A percentile compares a stretch with the other conserved stretches of the same genome.
phyloP scores from a whole-genome alignment of 2,888 invertebrate species.

The Allophyes oxyacanthae region DNA sequence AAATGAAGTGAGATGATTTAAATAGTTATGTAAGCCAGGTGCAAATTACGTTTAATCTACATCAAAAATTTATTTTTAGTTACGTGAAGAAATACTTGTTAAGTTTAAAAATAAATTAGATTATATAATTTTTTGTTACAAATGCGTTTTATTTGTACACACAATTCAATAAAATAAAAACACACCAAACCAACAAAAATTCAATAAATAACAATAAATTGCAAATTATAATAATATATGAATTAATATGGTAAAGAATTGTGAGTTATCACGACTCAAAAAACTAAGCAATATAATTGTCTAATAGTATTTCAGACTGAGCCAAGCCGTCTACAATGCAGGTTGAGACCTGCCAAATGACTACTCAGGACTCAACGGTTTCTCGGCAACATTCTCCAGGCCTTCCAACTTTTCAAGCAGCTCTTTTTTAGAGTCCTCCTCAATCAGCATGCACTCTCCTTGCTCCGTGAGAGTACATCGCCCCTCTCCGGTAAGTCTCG shows the following conservation, averaged over 20 bases:
- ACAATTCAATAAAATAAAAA: constrained; percentile 21
- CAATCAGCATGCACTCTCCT: constrained; percentile 37
- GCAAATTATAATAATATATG: not conserved
- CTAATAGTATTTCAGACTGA: not conserved
- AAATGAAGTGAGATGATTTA: too few relatives aligned
- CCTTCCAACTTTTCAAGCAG: not conserved
- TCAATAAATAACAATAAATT: constrained; percentile 2
- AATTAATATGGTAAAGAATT: too few relatives aligned
- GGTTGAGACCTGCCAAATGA: too few relatives aligned
- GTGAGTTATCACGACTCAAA: not conserved
- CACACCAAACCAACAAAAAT: constrained; percentile 27
- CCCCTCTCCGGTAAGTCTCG: constrained; percentile 64
- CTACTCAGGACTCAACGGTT: constrained; percentile 60
- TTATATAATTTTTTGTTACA: constrained; percentile 15
- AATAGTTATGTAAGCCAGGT: too few relatives aligned
- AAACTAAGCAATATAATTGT: too few relatives aligned
- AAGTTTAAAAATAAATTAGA: constrained; percentile 35
- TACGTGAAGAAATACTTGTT: constrained; percentile 17
- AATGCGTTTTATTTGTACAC: constrained; percentile 29
- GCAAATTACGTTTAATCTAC: not conserved
- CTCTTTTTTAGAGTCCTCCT: constrained; percentile 31
- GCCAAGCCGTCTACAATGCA: too few relatives aligned
- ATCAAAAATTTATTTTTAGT: not conserved
- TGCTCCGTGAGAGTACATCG: not conserved
- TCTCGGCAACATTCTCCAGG: constrained; percentile 65